These are phyloP conservation scores for Aldabrachelys gigantea DNA, from an alignment of 2,113 vertebrate species.

Conservation along the genomic window DNA sequence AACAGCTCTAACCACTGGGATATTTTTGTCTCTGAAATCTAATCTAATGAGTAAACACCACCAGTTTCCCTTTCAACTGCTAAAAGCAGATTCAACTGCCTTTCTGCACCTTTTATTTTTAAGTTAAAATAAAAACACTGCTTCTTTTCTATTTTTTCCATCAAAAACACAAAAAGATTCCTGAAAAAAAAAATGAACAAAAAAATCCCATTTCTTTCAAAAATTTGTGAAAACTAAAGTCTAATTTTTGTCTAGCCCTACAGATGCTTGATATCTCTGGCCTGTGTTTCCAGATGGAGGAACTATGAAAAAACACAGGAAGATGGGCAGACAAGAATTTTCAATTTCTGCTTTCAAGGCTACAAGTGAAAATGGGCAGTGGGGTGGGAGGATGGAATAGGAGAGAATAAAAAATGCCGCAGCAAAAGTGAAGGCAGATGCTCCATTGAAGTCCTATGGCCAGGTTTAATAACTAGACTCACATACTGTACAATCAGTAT, in stretches of 20 bases:
- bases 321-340: too few species aligned
- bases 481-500: fast-evolving
- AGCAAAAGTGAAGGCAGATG: fast-evolving
- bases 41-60: too few species aligned
- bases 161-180: too few species aligned
- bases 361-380: neutral
- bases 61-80: too few species aligned
- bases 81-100: too few species aligned
- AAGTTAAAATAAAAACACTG: neutral
- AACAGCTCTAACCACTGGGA: too few species aligned
- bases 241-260: neutral
- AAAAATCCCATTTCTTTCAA: neutral
- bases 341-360: neutral
- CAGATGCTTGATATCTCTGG: fast-evolving
- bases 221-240: neutral
- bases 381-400: neutral
- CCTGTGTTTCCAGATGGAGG: neutral
- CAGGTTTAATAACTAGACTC: neutral
- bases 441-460: neutral
- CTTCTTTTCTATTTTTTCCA: neutral
- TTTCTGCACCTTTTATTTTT: neutral
- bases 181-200: neutral
- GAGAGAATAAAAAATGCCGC: neutral
- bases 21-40: too few species aligned
- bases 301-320: neutral